Base-by-base conservation (phyloP, 2,888 invertebrate genomes). In the Plebejus anna region DNA sequence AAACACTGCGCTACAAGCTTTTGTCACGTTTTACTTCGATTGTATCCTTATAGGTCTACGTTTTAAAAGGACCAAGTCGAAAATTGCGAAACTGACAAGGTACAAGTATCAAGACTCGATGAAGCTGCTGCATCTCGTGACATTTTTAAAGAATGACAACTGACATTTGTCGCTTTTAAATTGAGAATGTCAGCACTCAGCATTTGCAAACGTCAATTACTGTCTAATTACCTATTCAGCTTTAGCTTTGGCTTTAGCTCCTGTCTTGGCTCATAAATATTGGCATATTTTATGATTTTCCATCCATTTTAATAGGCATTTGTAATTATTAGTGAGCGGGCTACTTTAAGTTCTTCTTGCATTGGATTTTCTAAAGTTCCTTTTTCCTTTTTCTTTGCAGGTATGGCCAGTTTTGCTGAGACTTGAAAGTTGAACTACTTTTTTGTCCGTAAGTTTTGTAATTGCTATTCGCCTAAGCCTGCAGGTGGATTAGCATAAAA, bases 1-100 rank as follows among this genome's bases (percentile, higher is more conserved):
- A 47, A 47, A 47, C 47, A 47, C 47, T 47, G 2, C 55, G 78
- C 78, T 79, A 77, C 70, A 71, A 13, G 38, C 57, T 71, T 70
- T 71, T 76, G 76, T 36, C 66, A 66, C 66, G 66, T 66, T 66
- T 66, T 13, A 32, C 66, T 13, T 66, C 66, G 66, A 66, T 66
- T 66, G 66, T 32, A 66, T 66, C 32, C 32, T 36, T 32, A 32
- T 66, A 66, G 66, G 32, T 32, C 13, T 32, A 66, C 32, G 5
- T 66, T 66, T 66, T 13, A 66, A 66, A 16, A 36, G 66, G 66
- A 66, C 36, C 13, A 32, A 66, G 32, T 66, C 32, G 4, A 28
- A 61, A 28, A 61, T 28, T 61, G 61, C 61, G 3, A 61, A 61
- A 61, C 55, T 16, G 11, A 61, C 9, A 7, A 7, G 11, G 3